Conservation (phyloP, 2,113 vertebrate species). For the Puffinus mauretanicus region DNA sequence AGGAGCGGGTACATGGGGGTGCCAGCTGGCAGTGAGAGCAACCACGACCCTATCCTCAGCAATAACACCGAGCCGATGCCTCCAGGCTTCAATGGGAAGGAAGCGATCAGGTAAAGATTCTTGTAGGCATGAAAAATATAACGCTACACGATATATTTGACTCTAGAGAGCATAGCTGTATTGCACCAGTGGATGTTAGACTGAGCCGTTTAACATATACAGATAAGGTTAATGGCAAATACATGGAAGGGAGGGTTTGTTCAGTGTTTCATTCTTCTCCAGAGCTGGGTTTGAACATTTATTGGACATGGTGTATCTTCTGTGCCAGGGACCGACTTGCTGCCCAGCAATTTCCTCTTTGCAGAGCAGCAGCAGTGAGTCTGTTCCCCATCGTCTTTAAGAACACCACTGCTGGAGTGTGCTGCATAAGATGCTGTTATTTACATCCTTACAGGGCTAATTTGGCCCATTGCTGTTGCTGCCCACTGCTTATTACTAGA, state of each 20-base stretch:
- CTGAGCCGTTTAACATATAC: accelerated
- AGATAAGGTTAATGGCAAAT: accelerated
- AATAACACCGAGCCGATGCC: conserved; percentile 78
- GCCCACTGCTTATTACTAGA: not conserved
- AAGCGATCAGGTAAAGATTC: conserved; percentile 83
- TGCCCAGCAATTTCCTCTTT: not conserved
- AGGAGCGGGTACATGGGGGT: not conserved
- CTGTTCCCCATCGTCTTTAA: not conserved
- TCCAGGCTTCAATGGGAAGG: conserved; percentile 84
- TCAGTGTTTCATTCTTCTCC: accelerated
- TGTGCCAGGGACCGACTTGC: not conserved
- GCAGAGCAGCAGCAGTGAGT: not conserved
- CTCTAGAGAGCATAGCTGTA: accelerated
- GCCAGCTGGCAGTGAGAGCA: conserved; percentile 59
- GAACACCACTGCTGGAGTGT: not conserved
- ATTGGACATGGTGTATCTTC: not conserved
- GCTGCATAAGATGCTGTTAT: not conserved
- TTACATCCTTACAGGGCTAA: not conserved
- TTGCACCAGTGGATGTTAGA: not conserved
- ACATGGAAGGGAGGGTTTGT: accelerated
- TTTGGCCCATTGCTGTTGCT: not conserved
- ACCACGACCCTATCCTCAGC: conserved; percentile 21
- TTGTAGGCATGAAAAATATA: accelerated
- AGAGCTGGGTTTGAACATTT: not conserved
- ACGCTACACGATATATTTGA: accelerated